Base-by-base conservation (phyloP, 2,888 invertebrate genomes). In the Caradrina kadenii region DNA sequence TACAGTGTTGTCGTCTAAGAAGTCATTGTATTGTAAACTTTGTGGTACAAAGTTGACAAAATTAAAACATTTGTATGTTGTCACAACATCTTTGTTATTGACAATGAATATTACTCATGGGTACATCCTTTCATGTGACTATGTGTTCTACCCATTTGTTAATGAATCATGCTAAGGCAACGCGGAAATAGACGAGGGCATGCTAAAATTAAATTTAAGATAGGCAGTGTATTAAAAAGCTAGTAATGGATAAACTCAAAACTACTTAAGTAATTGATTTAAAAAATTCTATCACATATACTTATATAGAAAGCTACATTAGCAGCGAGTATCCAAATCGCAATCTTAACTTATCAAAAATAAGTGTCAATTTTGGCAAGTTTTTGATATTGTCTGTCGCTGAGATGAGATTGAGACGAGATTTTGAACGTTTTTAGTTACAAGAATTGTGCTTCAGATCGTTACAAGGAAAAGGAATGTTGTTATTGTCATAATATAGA, bases 71-170 rank as follows among this genome's bases (percentile, higher is more conserved):
- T 35, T 17, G 48, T 58, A 49, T 60, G 22, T 59, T 73, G 70
- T 75, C 69, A 76, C 76, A 82, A 73, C 71, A 80, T 75, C 71
- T 79, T 73, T 81, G 76, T 72, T 73, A 77, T 68, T 58, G 42
- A 45, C 54, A 26, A 5, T 52, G 21, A 74, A 64, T 64, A 66
- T 86, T 81, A 83, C 71, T 83, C 79, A 79, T 61, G 22, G 73
- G 58, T 69, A 65, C 49, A 31, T 55, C 15, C 17, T 45, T 15
- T 5, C 45, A 45, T 17, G 26, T 53, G 35, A 69, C 59, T 76
- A 75, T 63, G 73, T 62, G 35, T 56, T 72, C 61, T 63, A 55
- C 48, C 62, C 70, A 68, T 73, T 59, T 62, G 64, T 56, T 59
- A 48, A 58, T 64, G 69, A 76, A 62, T 73, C 61, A 73, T 54